A percentile compares a stretch with the other conserved stretches of the same genome.
Evolutionary conservation across 2,888 invertebrate species (phyloP).

Genomic region (Caenorhabditis drosophilae): DNA sequence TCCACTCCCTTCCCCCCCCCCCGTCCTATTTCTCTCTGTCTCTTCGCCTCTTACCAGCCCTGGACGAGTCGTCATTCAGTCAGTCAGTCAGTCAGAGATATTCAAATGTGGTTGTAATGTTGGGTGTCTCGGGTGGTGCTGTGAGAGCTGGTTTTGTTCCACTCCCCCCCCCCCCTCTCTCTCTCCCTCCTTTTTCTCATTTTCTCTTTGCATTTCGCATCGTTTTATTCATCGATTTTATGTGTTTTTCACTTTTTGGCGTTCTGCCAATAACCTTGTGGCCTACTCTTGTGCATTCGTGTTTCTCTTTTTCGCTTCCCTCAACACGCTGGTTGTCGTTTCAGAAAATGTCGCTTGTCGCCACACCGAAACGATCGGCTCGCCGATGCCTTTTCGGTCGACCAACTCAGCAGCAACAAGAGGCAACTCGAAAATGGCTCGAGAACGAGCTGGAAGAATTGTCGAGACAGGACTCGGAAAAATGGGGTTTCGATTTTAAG

Average conservation of each 20-base stretch:
- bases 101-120: neutral
- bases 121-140: neutral
- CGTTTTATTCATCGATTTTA: no score
- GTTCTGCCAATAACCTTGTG: neutral
- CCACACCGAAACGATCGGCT: conserved; percentile 13
- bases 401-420: conserved; percentile 20
- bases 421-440: conserved; percentile 14
- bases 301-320: neutral
- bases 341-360: conserved; percentile 5
- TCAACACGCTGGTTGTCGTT: neutral
- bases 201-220: no score
- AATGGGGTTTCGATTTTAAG: conserved; percentile 44
- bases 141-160: neutral
- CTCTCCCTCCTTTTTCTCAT: neutral
- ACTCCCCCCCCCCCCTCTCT: neutral
- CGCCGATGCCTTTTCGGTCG: conserved; percentile 35
- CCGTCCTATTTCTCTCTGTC: neutral
- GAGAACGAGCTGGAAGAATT: conserved; percentile 12
- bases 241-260: neutral
- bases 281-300: neutral
- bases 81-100: neutral
- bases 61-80: neutral
- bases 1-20: neutral
- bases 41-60: neutral
- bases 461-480: conserved; percentile 15